Base-by-base conservation (phyloP, 2,797 vertebrate species). In the Pangasius macronema region DNA sequence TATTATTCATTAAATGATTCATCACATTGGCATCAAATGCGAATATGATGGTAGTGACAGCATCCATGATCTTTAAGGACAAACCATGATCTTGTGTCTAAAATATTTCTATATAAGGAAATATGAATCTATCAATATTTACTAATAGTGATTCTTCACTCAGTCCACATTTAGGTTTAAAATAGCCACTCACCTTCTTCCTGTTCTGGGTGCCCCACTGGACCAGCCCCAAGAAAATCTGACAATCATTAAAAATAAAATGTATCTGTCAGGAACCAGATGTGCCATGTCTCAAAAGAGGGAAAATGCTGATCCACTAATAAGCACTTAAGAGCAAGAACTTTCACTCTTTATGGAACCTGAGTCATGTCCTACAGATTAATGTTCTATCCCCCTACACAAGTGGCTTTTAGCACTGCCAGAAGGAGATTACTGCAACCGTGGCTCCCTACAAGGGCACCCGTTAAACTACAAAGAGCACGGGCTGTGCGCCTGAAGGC, bases 391-490 rank as follows among this genome's bases (percentile, higher is more conserved):
- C 84, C 86, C 89, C 70, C 27, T 87, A 87, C 81, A 82, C 80
- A 87, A 49, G 85, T 57, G 82, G 80, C 91, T 94, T 92, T 95
- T 91, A 95, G 93, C 90, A 87, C 85, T 59, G 80, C 67, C 85
- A 81, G 75, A 70, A 80, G 85, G 88, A 89, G 68, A 75, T 73
- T 83, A 51, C 39, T 83, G 88, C 89, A 91, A 85, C 83, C 87
- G 83, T 90, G 92, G 89, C 92, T 91, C 88, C 90, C 89, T 92
- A 85, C 85, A 91, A 90, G 87, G 86, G 20, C 89, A 92, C 92
- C 92, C 91, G 90, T 96, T 95, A 96, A 96, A 96, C 93, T 95
- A 96, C 96, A 96, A 96, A 96, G 95, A 89, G 82, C 39, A 36
- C 5, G 49, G 87, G 90, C 89, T 86, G 22, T 53, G 16, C 53